Evolutionary conservation across 2,888 invertebrate genomes (phyloP), one percentile per base, ranked within the genome.

Genomic region (Drosophila parthenogenetica): DNA sequence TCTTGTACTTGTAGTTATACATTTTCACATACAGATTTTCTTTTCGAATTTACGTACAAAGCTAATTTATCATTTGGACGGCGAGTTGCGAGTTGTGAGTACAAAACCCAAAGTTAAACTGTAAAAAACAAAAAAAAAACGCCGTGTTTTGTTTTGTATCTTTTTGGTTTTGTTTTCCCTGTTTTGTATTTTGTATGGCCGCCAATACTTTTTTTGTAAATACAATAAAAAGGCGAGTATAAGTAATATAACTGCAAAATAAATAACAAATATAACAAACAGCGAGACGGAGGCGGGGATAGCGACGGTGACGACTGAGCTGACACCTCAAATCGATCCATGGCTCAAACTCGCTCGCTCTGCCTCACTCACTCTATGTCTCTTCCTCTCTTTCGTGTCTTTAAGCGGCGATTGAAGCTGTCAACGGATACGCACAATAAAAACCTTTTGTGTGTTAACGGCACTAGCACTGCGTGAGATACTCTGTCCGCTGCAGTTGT

Each of bases 201-300:
- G 65, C 78, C 83, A 83, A 85, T 83, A 86, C 82, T 85, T 68
- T 69, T 69, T 77, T 69, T 71, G 83, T 74, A 72, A 84, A 67
- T 74, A 71, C 79, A 69, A 77, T 79, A 84, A 77, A 82, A 79
- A 73, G 71, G 59, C 71, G 71, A 60, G 77, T 66, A 70, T 80
- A 80, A 70, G 83, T 84, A 83, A 84, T 72, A 87, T 87, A 87
- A 84, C 83, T 87, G 85, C 83, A 87, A 87, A 87, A 84, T 84
- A 84, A 84, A 84, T 84, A 84, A 84, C 83, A 83, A 83, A 83
- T 86, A 86, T 85, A 79, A 85, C 87, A 87, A 79, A 87, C 87
- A 74, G 79, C 66, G 58, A 45, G 58, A 50, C 8, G 29, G 29
- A 19, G 19, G 3, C 19, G 19, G 19, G 19, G 19, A 19, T 19